phyloP scores from a whole-genome alignment of 2,797 vertebrate genomes.

The Amphiprion clarkii region DNA sequence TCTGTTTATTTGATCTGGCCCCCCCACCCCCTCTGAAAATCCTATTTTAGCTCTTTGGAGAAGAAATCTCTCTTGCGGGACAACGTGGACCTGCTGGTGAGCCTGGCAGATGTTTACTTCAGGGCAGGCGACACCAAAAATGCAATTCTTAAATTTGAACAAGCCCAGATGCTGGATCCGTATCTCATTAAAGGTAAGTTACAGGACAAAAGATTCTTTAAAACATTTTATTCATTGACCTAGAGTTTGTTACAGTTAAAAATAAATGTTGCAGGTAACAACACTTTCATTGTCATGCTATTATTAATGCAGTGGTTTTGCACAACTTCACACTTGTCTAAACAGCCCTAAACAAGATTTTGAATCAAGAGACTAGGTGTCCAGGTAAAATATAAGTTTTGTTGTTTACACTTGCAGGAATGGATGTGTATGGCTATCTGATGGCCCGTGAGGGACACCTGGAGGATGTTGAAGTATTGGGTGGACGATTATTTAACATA shows the following conservation, averaged over 20 bases:
- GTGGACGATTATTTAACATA: slow-evolving; percentile 98
- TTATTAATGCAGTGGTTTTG: no score
- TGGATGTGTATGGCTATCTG: slow-evolving; percentile 98
- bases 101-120: slow-evolving; percentile 97
- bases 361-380: neutral
- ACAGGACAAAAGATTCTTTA: neutral
- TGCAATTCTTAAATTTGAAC: slow-evolving; percentile 97
- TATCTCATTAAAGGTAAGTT: slow-evolving; percentile 95
- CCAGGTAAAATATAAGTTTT: neutral
- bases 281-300: neutral
- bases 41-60: slow-evolving; percentile 91
- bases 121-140: slow-evolving; percentile 98
- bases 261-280: neutral
- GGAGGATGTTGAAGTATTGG: slow-evolving; percentile 98
- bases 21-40: neutral
- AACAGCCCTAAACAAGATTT: rapidly evolving
- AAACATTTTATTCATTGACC: no score
- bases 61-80: slow-evolving; percentile 98
- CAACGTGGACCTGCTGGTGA: slow-evolving; percentile 96
- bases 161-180: slow-evolving; percentile 98
- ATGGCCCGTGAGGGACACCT: slow-evolving; percentile 96
- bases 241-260: no score
- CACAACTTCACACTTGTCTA: neutral
- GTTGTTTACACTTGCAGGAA: slow-evolving; percentile 82
- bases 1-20: neutral